A percentile compares a stretch with the other conserved stretches of the same genome.
Conservation (phyloP, 2,797 vertebrate genomes). For the Brotula barbata region DNA sequence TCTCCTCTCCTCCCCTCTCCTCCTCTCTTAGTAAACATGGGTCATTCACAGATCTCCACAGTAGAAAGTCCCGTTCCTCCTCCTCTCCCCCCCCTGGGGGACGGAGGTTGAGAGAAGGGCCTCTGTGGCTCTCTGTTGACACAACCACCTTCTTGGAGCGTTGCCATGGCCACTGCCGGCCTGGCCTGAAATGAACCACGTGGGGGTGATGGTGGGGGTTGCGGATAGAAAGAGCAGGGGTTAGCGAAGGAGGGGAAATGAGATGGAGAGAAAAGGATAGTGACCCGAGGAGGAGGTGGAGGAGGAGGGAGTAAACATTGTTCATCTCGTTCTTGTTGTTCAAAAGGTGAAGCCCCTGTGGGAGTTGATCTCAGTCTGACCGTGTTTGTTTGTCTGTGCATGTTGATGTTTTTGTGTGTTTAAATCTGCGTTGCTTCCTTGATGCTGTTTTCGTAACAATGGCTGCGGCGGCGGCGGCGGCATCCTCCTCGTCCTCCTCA, state of each 20-base stretch:
- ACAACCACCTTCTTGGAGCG: constrained; percentile 59
- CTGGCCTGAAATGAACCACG: constrained; percentile 60
- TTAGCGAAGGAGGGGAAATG: constrained; percentile 37
- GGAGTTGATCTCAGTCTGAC: background rate
- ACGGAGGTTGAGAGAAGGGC: constrained; percentile 40
- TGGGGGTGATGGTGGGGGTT: constrained; percentile 38
- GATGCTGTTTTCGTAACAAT: constrained; percentile 59
- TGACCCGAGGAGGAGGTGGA: constrained; percentile 21
- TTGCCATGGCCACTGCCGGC: constrained; percentile 61
- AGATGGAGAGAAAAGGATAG: constrained; percentile 24
- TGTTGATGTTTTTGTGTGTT: constrained; percentile 40
- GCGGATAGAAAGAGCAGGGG: constrained; percentile 13
- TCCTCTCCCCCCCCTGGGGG: constrained; percentile 28
- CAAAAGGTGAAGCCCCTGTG: constrained; percentile 18
- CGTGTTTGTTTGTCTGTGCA: constrained; percentile 37
- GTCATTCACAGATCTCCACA: constrained; percentile 7
- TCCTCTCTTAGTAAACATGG: background rate
- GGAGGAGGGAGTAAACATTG: constrained; percentile 40
- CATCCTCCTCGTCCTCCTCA: constrained; percentile 39
- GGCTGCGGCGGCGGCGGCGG: constrained; percentile 37
- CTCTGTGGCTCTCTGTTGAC: constrained; percentile 59
- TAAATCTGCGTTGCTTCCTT: constrained; percentile 48
- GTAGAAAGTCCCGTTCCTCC: constrained; percentile 23
- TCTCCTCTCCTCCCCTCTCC: background rate
- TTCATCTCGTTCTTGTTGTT: constrained; percentile 33